Percentiles rank a stretch among this genome's conserved stretches.
Conservation (phyloP, 2,113 vertebrate genomes). For the Macrotis lagotis region DNA sequence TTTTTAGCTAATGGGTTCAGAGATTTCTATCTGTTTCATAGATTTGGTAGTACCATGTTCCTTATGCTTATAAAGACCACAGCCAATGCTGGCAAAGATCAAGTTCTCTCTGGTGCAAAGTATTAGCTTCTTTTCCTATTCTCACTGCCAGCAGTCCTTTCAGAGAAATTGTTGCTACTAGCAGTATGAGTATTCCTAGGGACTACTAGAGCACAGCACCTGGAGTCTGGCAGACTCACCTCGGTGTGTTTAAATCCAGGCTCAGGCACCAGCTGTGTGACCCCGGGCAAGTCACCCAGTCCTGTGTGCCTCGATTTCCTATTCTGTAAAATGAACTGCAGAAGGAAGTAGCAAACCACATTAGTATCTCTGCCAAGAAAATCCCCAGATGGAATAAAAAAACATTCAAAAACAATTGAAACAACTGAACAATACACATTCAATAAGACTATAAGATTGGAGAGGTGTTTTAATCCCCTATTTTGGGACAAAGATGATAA, state of each 20-base stretch:
- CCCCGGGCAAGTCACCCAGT: background rate
- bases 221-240: background rate
- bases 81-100: background rate
- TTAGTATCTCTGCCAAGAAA: background rate
- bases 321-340: background rate
- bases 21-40: background rate
- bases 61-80: background rate
- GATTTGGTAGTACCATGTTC: background rate
- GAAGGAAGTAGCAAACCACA: background rate
- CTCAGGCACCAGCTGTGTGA: background rate
- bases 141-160: background rate
- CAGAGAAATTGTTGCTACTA: background rate
- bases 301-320: background rate
- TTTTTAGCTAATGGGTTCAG: slow-evolving; percentile 6
- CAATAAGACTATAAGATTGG: background rate
- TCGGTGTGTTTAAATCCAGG: no score
- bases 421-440: background rate
- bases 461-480: background rate
- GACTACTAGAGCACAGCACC: background rate
- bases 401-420: background rate
- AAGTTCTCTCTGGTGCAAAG: background rate
- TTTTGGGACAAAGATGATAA: slow-evolving; percentile 4
- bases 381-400: background rate
- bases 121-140: background rate
- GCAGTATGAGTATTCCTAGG: background rate